These are phyloP conservation scores for Pipa parva DNA, from an alignment of 2,113 vertebrate species.

Conservation along the genomic window DNA sequence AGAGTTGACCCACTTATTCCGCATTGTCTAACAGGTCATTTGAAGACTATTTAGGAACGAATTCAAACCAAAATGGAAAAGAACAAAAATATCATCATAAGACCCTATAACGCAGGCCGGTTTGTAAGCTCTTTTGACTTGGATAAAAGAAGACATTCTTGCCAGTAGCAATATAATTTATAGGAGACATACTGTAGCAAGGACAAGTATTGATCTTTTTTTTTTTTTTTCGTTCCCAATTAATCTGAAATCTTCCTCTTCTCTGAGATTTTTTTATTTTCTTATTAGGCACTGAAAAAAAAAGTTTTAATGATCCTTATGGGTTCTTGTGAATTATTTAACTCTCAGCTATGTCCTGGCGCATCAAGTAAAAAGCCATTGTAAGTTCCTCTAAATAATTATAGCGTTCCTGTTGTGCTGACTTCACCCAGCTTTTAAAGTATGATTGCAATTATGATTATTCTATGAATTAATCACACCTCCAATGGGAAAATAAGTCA, in stretches of 20 bases:
- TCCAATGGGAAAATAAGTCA: conserved; percentile 11
- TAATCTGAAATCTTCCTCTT: not conserved
- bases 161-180: not conserved
- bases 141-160: not conserved
- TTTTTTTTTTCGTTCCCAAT: no score
- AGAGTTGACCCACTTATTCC: not conserved
- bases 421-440: not conserved
- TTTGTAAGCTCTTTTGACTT: not conserved
- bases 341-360: not conserved
- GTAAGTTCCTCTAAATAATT: conserved; percentile 13
- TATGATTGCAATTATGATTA: conserved; percentile 1
- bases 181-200: not conserved
- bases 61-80: not conserved
- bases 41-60: no score
- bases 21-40: not conserved
- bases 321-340: conserved; percentile 2
- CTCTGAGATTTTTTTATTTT: not conserved
- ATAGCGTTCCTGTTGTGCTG: not conserved
- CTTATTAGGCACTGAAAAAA: not conserved
- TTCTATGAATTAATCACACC: conserved; percentile 3
- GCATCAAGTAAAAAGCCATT: not conserved
- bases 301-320: not conserved
- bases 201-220: not conserved
- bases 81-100: no score
- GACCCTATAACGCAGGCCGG: not conserved